phyloP scores from a whole-genome alignment of 2,113 vertebrate species.

The Peromyscus maniculatus region DNA sequence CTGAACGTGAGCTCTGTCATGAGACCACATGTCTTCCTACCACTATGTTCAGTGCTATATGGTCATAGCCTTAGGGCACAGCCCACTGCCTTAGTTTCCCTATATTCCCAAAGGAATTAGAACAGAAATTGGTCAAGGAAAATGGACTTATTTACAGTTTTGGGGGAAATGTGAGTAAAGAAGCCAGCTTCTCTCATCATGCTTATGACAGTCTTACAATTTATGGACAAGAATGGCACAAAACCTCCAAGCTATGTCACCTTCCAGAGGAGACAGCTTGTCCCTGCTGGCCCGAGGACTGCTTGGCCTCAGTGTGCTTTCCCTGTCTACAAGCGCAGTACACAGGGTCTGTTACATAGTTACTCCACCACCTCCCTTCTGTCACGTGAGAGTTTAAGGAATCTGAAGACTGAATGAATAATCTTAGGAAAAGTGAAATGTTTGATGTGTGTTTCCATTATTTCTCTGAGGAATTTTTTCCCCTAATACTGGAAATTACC shows the following conservation, averaged over 20 bases:
- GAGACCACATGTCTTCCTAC: neutral
- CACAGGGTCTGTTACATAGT: too few species aligned
- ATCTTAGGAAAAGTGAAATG: slow-evolving; percentile 45
- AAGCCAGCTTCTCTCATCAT: neutral
- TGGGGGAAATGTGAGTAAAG: neutral
- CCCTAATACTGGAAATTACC: neutral
- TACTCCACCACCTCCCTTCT: neutral
- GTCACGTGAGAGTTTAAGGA: neutral
- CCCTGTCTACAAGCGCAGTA: too few species aligned
- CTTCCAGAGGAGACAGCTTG: neutral
- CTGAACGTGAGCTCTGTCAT: neutral
- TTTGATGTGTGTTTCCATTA: neutral
- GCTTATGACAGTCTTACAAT: neutral
- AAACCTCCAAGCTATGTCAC: neutral
- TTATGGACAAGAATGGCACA: neutral
- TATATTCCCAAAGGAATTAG: neutral
- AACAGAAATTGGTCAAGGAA: neutral
- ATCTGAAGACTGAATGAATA: neutral
- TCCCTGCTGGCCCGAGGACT: neutral
- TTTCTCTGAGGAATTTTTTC: slow-evolving; percentile 6
- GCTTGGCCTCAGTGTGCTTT: too few species aligned
- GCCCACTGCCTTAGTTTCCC: too few species aligned
- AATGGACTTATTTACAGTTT: neutral
- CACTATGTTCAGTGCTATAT: too few species aligned
- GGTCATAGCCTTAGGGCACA: neutral